Evolutionary conservation across 2,113 vertebrate species (phyloP).

Genomic region (Okapia johnstoni): DNA sequence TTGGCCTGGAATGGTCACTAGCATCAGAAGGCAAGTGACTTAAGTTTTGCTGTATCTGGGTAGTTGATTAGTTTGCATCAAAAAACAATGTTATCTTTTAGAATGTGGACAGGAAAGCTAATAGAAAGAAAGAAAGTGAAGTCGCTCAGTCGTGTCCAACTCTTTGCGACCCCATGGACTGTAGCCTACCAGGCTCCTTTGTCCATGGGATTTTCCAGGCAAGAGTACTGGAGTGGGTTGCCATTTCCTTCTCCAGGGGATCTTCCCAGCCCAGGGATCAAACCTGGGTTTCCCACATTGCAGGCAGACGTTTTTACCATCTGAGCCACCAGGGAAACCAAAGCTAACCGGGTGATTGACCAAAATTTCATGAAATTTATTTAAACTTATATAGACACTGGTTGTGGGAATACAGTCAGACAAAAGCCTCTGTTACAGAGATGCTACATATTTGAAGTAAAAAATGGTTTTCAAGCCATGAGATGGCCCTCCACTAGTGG

Average conservation of each 20-base stretch:
- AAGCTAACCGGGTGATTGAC: background rate
- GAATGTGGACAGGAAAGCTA: background rate
- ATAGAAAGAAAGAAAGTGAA: background rate
- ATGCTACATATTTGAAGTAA: background rate
- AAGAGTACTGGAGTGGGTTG: background rate
- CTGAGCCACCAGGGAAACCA: background rate
- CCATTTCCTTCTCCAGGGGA: background rate
- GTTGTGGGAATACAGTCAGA: background rate
- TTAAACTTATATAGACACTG: background rate
- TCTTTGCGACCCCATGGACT: background rate
- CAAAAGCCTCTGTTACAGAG: background rate
- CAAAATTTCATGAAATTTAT: background rate
- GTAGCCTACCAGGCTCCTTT: background rate
- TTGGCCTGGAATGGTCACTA: background rate
- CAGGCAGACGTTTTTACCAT: background rate
- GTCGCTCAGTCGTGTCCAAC: background rate
- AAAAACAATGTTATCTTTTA: constrained; percentile 13
- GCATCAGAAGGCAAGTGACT: background rate
- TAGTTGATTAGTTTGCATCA: background rate
- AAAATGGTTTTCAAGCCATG: background rate
- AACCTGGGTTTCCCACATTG: background rate
- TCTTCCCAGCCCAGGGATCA: background rate
- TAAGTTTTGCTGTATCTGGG: background rate
- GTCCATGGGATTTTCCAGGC: background rate
- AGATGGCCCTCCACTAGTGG: background rate